Percentiles rank a stretch among this genome's conserved stretches.
Evolutionary conservation across 2,113 vertebrate genomes (phyloP).

Genomic region (Baryphthengus martii): DNA sequence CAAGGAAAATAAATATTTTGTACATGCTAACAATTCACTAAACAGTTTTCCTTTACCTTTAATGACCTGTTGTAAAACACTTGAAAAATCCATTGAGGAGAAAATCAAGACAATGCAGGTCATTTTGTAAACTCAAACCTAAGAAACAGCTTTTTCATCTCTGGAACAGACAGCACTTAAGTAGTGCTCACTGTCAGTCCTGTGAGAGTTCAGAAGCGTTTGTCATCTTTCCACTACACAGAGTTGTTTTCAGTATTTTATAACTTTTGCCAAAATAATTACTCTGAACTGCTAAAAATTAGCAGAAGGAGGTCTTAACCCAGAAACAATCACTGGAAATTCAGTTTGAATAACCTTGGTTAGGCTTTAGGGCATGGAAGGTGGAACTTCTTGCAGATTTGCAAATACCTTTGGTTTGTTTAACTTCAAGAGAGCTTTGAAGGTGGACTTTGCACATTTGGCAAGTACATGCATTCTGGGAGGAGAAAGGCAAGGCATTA

Average conservation of each 20-base stretch:
- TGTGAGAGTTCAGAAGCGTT: background rate
- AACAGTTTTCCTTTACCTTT: conserved; percentile 4
- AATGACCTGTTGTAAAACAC: background rate
- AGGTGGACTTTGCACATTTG: background rate
- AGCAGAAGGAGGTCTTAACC: background rate
- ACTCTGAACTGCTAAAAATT: background rate
- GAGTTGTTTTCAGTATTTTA: background rate
- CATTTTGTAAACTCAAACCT: background rate
- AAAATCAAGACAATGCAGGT: background rate
- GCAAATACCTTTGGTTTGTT: background rate
- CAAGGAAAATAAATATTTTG: background rate
- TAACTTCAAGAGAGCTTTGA: background rate
- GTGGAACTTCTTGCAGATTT: background rate
- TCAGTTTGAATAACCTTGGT: background rate
- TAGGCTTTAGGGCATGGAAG: background rate
- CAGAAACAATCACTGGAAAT: background rate
- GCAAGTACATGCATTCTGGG: background rate
- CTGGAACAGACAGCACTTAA: background rate
- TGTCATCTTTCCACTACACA: background rate
- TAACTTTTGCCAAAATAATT: background rate
- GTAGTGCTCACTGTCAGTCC: background rate
- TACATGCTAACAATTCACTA: background rate
- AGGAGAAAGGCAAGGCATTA: background rate
- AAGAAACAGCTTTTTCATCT: background rate
- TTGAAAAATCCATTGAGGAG: background rate